phyloP scores from a whole-genome alignment of 2,113 vertebrate species.

The Athene cunicularia region DNA sequence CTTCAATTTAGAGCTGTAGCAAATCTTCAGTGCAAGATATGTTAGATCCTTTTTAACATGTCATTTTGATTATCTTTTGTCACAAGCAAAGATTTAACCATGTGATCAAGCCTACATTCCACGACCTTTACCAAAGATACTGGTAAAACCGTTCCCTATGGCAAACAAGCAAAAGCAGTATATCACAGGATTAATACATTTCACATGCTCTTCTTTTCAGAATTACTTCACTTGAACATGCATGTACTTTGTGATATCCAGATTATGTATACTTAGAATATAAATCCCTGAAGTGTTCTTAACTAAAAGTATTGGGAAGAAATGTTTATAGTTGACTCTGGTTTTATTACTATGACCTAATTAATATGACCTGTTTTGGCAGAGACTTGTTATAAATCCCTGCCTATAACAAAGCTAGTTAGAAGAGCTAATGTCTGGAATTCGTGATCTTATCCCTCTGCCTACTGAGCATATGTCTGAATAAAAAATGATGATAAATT shows the following conservation, averaged over 20 bases:
- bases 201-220: not conserved
- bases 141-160: not conserved
- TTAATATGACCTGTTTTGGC: not conserved
- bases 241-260: not conserved
- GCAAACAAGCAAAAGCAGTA: not conserved
- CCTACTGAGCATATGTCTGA: not conserved
- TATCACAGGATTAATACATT: not conserved
- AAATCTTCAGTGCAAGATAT: not conserved
- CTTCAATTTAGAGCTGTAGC: not conserved
- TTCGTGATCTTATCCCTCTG: not conserved
- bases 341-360: not conserved
- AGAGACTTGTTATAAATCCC: not conserved
- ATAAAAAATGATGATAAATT: not conserved
- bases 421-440: not conserved
- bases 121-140: constrained; percentile 25
- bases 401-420: not conserved
- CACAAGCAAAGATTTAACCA: constrained; percentile 27
- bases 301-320: not conserved
- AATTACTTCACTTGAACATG: not conserved
- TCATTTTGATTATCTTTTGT: not conserved
- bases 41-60: not conserved
- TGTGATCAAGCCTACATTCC: not conserved
- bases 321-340: not conserved
- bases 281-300: not conserved
- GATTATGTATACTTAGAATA: not conserved